Evolutionary conservation across 2,797 vertebrate species (phyloP).

Genomic region (Fringilla coelebs): DNA sequence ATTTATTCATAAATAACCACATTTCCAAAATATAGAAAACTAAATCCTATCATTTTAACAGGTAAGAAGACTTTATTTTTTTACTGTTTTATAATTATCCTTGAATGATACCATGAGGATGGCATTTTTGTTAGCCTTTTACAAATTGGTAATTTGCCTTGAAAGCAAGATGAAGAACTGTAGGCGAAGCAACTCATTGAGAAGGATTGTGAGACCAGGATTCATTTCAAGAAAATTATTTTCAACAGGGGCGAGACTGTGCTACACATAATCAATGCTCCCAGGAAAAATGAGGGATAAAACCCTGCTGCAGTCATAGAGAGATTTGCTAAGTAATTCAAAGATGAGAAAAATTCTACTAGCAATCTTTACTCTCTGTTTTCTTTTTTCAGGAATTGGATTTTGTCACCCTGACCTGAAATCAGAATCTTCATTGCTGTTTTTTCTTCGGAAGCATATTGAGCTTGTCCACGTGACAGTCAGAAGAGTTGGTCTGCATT

Average conservation of each 20-base stretch:
- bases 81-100: neutral
- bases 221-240: neutral
- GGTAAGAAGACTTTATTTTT: neutral
- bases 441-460: neutral
- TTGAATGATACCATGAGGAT: neutral
- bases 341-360: neutral
- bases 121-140: neutral
- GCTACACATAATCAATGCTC: neutral
- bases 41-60: neutral
- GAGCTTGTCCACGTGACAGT: neutral
- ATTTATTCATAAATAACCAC: neutral
- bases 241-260: neutral
- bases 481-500: neutral
- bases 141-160: neutral
- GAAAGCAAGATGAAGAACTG: neutral
- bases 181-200: neutral
- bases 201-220: neutral
- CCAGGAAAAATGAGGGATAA: neutral
- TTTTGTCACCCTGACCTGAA: neutral
- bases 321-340: neutral
- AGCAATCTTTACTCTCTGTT: neutral
- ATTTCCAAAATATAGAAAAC: neutral
- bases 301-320: neutral
- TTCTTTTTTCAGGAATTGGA: neutral
- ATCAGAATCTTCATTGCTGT: neutral